Evolutionary conservation across 2,888 invertebrate genomes (phyloP), one percentile per base, ranked within the genome.

Genomic region (Adelognathus sp.): DNA sequence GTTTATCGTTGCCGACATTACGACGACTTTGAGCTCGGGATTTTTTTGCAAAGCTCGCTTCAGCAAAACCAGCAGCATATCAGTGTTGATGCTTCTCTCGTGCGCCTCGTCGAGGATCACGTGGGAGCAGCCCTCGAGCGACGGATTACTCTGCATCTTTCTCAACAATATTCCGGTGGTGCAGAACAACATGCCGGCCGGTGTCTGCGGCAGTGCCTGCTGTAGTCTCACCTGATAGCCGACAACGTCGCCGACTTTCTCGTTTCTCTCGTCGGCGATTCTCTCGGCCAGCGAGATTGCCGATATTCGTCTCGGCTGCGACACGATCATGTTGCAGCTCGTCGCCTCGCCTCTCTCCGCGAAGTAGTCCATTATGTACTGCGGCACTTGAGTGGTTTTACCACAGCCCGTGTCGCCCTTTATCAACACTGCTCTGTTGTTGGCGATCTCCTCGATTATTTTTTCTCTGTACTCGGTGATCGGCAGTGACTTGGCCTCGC

Each of bases 1-100:
- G 81, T 96, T 94, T 6, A 96, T 91, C 0, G 96, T 96, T 0
- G 96, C 96, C 79, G 96, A 96, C 96, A 96, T 96, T 0, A 96
- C 90, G 2, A 96, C 86, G 0, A 96, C 85, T 86, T 93, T 94
- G 1, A 96, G 86, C 0, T 91, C 81, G 0, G 92, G 91, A 87
- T 95, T 95, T 2, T 90, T 80, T 0, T 90, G 70, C 50, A 95
- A 67, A 0, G 94, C 93, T 14, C 93, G 90, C 83, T 93, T 94
- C 11, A 96, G 83, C 3, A 95, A 87, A 21, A 94, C 92, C 76
- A 96, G 86, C 0, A 95, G 91, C 61, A 96, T 87, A 86, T 96
- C 96, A 0, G 94, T 95, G 81, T 95, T 94, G 0, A 95, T 93
- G 81, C 94, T 94, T 4, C 96, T 92, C 86, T 96, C 95, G 88